Conservation (phyloP, 2,797 vertebrate genomes). For the Zenarchopterus dispar region DNA sequence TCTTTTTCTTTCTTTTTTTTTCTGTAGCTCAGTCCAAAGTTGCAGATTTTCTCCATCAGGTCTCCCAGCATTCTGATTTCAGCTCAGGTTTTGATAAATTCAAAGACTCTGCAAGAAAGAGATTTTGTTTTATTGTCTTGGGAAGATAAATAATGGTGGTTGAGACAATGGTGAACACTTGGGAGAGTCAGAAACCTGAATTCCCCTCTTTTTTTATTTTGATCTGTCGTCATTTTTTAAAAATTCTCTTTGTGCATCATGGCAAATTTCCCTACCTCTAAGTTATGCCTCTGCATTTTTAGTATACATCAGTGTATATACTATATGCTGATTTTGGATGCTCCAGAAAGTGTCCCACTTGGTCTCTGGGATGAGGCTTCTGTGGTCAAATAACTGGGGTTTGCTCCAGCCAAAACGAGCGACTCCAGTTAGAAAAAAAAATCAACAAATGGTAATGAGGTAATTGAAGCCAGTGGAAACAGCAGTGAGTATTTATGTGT, state of each 20-base stretch:
- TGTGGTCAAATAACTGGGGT: constrained; percentile 50
- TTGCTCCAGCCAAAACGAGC: constrained; percentile 40
- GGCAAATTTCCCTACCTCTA: constrained; percentile 26
- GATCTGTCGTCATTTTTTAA: constrained; percentile 27
- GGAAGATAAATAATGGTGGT: neutral
- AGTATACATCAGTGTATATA: constrained; percentile 25
- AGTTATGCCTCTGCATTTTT: constrained; percentile 12
- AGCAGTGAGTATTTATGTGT: constrained; percentile 2
- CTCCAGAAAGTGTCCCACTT: constrained; percentile 47
- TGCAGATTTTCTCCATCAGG: too few species aligned
- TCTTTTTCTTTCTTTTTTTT: too few species aligned
- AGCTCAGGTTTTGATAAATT: too few species aligned
- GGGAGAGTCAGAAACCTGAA: neutral
- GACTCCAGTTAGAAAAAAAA: constrained; percentile 41
- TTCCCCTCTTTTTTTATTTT: constrained; percentile 7
- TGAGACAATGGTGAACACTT: constrained; percentile 12
- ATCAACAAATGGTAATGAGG: constrained; percentile 45
- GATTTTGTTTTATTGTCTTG: neutral
- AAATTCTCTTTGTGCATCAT: constrained; percentile 3
- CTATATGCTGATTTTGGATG: constrained; percentile 41
- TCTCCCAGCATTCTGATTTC: too few species aligned
- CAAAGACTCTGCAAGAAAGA: too few species aligned
- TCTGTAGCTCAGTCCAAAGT: too few species aligned
- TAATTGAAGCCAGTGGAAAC: constrained; percentile 55
- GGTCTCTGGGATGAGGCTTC: constrained; percentile 25